Conservation (phyloP, 2,888 invertebrate genomes). For the Andrena marginata region DNA sequence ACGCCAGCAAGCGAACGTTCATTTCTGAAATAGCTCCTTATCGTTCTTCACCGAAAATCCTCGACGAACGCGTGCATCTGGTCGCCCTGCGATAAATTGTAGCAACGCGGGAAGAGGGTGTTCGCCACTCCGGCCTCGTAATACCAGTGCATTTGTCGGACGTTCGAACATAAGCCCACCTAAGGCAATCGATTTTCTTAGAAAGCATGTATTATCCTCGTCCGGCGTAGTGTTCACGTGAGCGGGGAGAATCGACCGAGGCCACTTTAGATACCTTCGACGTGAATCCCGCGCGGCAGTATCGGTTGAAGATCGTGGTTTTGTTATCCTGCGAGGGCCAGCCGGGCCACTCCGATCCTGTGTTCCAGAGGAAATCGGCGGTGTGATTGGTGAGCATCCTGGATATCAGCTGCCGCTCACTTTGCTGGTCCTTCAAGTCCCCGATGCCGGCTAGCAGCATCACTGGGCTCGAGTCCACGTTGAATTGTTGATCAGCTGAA, state of each 20-base stretch:
- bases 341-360: conserved; percentile 93
- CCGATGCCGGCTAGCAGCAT: conserved; percentile 79
- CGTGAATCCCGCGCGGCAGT: conserved; percentile 94
- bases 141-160: conserved; percentile 94
- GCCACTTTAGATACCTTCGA: conserved; percentile 90
- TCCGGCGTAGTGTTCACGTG: background rate
- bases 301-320: conserved; percentile 92
- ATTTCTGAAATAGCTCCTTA: background rate
- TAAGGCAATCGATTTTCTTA: conserved; percentile 71
- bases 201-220: conserved; percentile 48
- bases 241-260: background rate
- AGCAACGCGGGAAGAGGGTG: conserved; percentile 94
- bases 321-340: conserved; percentile 88
- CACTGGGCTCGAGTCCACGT: conserved; percentile 79
- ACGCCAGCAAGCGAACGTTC: background rate
- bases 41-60: conserved; percentile 89
- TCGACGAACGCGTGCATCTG: conserved; percentile 94
- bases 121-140: conserved; percentile 92
- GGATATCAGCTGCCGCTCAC: conserved; percentile 86
- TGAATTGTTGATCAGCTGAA: conserved; percentile 72
- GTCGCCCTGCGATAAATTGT: conserved; percentile 92
- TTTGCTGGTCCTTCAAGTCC: conserved; percentile 78
- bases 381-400: conserved; percentile 92
- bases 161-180: conserved; percentile 90
- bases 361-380: conserved; percentile 96